Base-by-base conservation (phyloP, 2,113 vertebrate species). In the Bothrops jararaca region DNA sequence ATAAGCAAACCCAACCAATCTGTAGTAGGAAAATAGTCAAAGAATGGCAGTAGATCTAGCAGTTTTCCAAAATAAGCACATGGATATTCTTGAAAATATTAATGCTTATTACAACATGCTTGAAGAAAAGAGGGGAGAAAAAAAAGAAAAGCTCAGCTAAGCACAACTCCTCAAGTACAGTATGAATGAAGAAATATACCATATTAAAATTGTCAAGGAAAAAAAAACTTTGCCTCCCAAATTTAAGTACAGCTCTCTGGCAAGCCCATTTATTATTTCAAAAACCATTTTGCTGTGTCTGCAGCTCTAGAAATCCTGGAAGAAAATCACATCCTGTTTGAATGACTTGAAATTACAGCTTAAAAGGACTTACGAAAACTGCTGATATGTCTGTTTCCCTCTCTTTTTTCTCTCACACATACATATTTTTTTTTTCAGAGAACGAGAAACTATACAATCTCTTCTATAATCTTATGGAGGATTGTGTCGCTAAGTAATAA, bases 331-430 rank as follows among this genome's bases (percentile, higher is more conserved):
- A 12, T 48, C 85, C 92, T 93, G 89, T 93, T 93, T 90, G 89
- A 93, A 93, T 90, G 92, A 93, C 89, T 93, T 93, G 89, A 93
- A 93, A 93, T 93, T 93, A 93, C 89, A 93, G 92, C 92, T 93
- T 86, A 93, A 86, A 90, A 92, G 86, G 74, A 86, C 74, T 90
- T 5, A 20, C 22, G 80, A 93, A 93, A 93, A 90, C 89, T 93
- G 92, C 92, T 93, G 89, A 93, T 64, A 23, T 93, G 54, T 24
- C 80, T 93, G 48, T 86, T 90, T 86, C 45, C 86, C 23, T 53
- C 45, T 34, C 42, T 57, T 24, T 39, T n/a, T 57, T 11, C 24
- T 5, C 26, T 11, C 39, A 10, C 74, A 42, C 74, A 2, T 13
- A 89, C 29, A 86, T 29, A 89, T 89, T 90, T 64, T 13, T 88